These are phyloP conservation scores for Drosophila pandora DNA, from an alignment of 1,140 invertebrate species.

Conservation along the genomic window DNA sequence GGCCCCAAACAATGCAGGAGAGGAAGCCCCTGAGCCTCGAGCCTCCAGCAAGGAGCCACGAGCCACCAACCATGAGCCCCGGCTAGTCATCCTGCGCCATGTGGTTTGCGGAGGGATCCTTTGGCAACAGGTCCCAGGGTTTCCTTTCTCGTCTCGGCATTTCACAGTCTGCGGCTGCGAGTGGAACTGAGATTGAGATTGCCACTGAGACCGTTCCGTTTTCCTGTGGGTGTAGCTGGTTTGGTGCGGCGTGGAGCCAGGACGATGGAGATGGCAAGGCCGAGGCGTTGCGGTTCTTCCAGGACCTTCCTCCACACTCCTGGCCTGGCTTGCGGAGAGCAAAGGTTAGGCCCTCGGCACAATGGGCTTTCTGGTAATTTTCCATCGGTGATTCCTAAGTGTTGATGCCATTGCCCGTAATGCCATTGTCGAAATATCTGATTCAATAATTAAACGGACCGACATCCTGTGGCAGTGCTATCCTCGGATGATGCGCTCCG, in stretches of 20 bases:
- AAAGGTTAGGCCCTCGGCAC: background rate
- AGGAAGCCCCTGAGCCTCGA: conserved; percentile 9
- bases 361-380: background rate
- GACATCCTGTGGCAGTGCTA: too few relatives aligned
- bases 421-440: background rate
- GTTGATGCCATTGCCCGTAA: background rate
- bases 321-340: background rate
- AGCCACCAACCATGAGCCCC: too few relatives aligned
- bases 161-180: conserved; percentile 1
- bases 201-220: background rate
- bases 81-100: conserved; percentile 6
- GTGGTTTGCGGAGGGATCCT: conserved; percentile 19
- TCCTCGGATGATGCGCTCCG: background rate
- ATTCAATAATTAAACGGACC: background rate
- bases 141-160: conserved; percentile 6
- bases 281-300: conserved; percentile 1
- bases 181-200: conserved; percentile 7
- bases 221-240: background rate
- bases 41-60: background rate
- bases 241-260: background rate
- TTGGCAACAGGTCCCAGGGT: conserved; percentile 27
- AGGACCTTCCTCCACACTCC: background rate
- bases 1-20: conserved; percentile 26
- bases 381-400: background rate
- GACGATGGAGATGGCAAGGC: background rate